Percentiles rank a stretch among this genome's conserved stretches.
Evolutionary conservation across 2,888 invertebrate species (phyloP).

Genomic region (Drosophila prolongata): DNA sequence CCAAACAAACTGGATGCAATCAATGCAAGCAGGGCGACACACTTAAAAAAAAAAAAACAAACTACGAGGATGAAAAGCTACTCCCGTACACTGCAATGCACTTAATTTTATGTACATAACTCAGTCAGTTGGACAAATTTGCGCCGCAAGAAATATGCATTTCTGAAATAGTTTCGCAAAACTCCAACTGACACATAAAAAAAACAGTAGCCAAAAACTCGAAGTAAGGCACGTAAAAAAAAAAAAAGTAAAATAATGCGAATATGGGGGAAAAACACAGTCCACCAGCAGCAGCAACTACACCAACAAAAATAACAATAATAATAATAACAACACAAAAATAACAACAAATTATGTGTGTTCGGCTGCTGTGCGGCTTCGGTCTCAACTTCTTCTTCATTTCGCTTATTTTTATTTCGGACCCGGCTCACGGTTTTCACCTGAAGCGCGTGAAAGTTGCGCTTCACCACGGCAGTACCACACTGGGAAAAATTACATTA

Average conservation of each 20-base stretch:
- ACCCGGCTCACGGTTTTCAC: conserved; percentile 71
- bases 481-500: conserved; percentile 15
- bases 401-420: conserved; percentile 28
- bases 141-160: conserved; percentile 35
- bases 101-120: conserved; percentile 22
- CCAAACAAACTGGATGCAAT: conserved; percentile 24
- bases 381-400: conserved; percentile 25
- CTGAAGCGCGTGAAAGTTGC: conserved; percentile 76
- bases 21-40: conserved; percentile 9
- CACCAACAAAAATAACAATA: conserved; percentile 1
- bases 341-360: conserved; percentile 7
- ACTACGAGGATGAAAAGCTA: not conserved
- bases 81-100: not conserved
- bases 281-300: conserved; percentile 9
- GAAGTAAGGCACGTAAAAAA: conserved; percentile 56
- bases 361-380: conserved; percentile 25
- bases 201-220: conserved; percentile 29
- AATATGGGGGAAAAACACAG: conserved; percentile 22
- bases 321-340: not conserved
- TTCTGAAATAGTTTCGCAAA: conserved; percentile 42
- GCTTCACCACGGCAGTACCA: conserved; percentile 47
- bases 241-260: conserved; percentile 24
- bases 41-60: conserved; percentile 7
- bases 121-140: conserved; percentile 36
- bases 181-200: conserved; percentile 15